These are phyloP conservation scores for Acanthopleura granulata DNA, from an alignment of 2,888 invertebrate genomes.

Conservation along the genomic window DNA sequence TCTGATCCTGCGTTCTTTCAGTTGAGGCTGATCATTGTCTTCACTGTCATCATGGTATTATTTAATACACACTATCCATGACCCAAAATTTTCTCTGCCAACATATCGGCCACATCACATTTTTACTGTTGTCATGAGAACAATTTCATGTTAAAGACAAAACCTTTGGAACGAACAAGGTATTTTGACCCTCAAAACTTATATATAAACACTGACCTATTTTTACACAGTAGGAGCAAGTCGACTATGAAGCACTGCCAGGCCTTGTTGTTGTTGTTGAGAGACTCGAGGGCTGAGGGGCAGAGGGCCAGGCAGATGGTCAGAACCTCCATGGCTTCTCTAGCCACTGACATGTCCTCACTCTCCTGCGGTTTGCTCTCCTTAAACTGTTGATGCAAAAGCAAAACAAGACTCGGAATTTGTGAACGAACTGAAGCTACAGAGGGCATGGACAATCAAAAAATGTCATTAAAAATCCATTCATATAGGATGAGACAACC, in stretches of 20 bases:
- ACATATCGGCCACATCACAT: neutral
- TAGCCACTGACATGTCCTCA: conserved; percentile 77
- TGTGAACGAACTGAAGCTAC: too few species aligned
- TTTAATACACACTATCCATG: too few species aligned
- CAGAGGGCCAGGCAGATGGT: conserved; percentile 91
- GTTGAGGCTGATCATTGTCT: too few species aligned
- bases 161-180: too few species aligned
- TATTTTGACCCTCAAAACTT: too few species aligned
- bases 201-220: conserved; percentile 65
- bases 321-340: conserved; percentile 92
- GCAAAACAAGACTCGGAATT: too few species aligned
- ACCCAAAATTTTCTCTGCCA: too few species aligned
- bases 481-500: too few species aligned
- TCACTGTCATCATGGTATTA: too few species aligned
- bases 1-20: too few species aligned
- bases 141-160: neutral
- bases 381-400: conserved; percentile 38
- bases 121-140: neutral
- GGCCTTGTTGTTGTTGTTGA: conserved; percentile 85
- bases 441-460: too few species aligned
- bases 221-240: conserved; percentile 85
- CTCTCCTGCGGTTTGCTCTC: conserved; percentile 53
- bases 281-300: conserved; percentile 85
- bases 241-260: conserved; percentile 93
- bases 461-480: too few species aligned